Percentiles rank a stretch among this genome's conserved stretches.
Evolutionary conservation across 2,888 invertebrate species (phyloP).

Genomic region (Ormia ochracea): DNA sequence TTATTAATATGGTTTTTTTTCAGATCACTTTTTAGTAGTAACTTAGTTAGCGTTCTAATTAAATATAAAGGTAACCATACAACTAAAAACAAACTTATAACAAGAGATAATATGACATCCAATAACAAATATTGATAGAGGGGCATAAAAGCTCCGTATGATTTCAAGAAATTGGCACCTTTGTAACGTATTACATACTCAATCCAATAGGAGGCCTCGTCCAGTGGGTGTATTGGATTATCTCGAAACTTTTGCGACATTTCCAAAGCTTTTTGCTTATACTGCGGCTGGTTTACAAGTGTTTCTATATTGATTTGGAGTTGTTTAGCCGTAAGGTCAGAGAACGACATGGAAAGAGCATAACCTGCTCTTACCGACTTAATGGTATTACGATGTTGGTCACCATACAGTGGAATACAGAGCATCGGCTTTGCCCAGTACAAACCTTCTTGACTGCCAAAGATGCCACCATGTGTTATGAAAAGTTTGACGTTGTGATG

Average conservation of each 20-base stretch:
- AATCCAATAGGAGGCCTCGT: constrained; percentile 81
- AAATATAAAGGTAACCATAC: constrained; percentile 68
- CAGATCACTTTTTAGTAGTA: background rate
- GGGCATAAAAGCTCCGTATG: constrained; percentile 74
- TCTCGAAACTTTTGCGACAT: constrained; percentile 78
- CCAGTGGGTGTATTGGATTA: constrained; percentile 79
- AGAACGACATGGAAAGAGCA: constrained; percentile 73
- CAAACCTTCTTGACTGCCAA: constrained; percentile 77
- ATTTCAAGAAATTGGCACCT: constrained; percentile 76
- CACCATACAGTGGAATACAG: constrained; percentile 77
- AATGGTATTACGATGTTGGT: constrained; percentile 76
- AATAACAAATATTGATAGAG: constrained; percentile 76
- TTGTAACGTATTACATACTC: constrained; percentile 79
- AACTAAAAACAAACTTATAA: constrained; percentile 64
- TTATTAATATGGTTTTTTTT: background rate
- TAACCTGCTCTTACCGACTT: constrained; percentile 75
- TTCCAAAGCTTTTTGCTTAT: constrained; percentile 76
- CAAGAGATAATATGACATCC: constrained; percentile 78
- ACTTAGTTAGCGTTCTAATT: constrained; percentile 55
- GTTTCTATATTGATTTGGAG: constrained; percentile 73
- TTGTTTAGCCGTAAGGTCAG: constrained; percentile 72
- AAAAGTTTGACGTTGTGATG: constrained; percentile 77
- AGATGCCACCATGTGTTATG: constrained; percentile 77
- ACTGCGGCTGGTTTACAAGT: constrained; percentile 74
- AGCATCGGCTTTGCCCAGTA: constrained; percentile 77